These are phyloP conservation scores for Ceratoteleas bidentatus DNA, from an alignment of 1,140 invertebrate genomes.

Conservation along the genomic window DNA sequence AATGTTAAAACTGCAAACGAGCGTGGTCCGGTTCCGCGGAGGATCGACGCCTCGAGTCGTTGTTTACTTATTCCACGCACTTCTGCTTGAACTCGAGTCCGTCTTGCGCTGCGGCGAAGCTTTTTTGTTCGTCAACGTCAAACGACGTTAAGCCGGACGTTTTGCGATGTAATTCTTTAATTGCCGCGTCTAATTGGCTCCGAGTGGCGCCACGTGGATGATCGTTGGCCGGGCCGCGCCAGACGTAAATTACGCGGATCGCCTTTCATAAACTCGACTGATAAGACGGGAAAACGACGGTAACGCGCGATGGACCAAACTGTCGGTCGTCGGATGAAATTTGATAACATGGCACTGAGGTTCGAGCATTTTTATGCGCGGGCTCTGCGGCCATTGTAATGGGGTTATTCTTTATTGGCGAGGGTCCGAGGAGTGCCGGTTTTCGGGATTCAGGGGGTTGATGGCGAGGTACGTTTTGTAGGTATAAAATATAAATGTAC, in stretches of 20 bases:
- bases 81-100: not conserved
- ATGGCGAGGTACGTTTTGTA: no score
- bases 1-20: conserved; percentile 63
- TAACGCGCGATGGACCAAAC: conserved; percentile 45
- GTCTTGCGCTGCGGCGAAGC: not conserved
- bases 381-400: conserved; percentile 42
- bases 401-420: conserved; percentile 42
- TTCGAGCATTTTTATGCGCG: conserved; percentile 33
- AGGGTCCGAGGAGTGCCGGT: no score
- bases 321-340: conserved; percentile 53
- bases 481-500: no score
- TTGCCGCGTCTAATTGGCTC: conserved; percentile 78
- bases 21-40: conserved; percentile 54
- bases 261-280: conserved; percentile 64
- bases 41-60: conserved; percentile 22
- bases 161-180: conserved; percentile 79
- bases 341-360: conserved; percentile 47
- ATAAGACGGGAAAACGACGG: conserved; percentile 50
- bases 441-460: no score
- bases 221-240: conserved; percentile 68
- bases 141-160: conserved; percentile 55
- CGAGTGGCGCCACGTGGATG: conserved; percentile 77
- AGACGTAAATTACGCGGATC: conserved; percentile 70
- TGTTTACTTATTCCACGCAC: conserved; percentile 6
- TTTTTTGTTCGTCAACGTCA: conserved; percentile 44